phyloP scores from a whole-genome alignment of 2,888 invertebrate genomes.

The Ecliptopera silaceata region DNA sequence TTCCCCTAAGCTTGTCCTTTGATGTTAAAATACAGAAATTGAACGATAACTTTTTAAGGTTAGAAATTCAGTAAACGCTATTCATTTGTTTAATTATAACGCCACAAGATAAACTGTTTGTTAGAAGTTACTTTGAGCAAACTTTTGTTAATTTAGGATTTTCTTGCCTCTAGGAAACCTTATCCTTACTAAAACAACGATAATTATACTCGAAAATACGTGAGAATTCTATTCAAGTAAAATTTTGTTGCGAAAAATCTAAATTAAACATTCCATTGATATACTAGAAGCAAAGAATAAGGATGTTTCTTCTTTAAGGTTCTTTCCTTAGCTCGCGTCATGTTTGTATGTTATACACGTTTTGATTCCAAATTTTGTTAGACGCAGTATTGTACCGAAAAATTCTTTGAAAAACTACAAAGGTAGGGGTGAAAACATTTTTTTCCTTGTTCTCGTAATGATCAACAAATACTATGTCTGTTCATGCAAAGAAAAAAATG shows the following conservation, averaged over 20 bases:
- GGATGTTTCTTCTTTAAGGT: background rate
- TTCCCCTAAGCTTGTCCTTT: slow-evolving; percentile 19
- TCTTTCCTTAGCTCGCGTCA: slow-evolving; percentile 6
- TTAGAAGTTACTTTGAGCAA: no score
- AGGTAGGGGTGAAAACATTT: background rate
- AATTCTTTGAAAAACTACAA: slow-evolving; percentile 6
- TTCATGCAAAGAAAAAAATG: no score
- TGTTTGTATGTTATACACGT: slow-evolving; percentile 10
- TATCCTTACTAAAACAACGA: no score
- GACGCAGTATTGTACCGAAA: slow-evolving; percentile 7
- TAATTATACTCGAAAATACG: no score
- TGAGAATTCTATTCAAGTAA: no score
- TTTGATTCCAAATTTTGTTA: slow-evolving; percentile 14
- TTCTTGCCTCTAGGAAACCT: no score
- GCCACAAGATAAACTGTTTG: no score
- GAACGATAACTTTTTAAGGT: background rate
- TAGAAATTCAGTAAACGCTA: background rate
- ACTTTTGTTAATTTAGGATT: no score
- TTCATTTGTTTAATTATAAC: background rate
- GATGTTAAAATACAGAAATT: slow-evolving; percentile 18
- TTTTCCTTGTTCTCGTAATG: background rate
- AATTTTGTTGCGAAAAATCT: background rate
- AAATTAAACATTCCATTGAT: slow-evolving; percentile 1
- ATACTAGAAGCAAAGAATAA: background rate
- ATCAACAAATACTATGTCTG: background rate